phyloP scores from a whole-genome alignment of 2,888 invertebrate genomes.

The Loripinus fragilis region DNA sequence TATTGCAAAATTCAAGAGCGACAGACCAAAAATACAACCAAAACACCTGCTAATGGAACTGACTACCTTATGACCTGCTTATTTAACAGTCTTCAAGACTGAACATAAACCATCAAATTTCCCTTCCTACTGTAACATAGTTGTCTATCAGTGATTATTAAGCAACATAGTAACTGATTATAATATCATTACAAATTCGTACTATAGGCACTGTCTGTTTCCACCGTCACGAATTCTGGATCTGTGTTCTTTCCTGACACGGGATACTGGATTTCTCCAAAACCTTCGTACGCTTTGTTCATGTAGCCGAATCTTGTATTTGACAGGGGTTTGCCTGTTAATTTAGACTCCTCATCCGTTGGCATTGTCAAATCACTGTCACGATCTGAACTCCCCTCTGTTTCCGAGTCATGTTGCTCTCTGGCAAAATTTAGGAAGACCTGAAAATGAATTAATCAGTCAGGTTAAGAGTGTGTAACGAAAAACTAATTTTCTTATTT shows the following conservation, averaged over 20 bases:
- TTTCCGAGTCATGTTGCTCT: conserved; percentile 58
- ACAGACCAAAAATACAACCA: too few relatives aligned
- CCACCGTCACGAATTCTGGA: background rate
- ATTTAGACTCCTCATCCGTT: background rate
- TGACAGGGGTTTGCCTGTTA: background rate
- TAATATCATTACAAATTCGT: background rate
- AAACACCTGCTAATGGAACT: too few relatives aligned
- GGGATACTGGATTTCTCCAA: background rate
- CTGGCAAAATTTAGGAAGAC: conserved; percentile 78
- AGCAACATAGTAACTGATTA: too few relatives aligned
- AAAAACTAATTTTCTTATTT: too few relatives aligned
- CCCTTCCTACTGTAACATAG: too few relatives aligned
- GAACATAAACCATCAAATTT: too few relatives aligned
- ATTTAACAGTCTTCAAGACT: too few relatives aligned
- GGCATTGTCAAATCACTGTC: conserved; percentile 11
- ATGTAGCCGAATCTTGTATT: conserved; percentile 5
- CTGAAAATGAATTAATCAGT: conserved; percentile 62
- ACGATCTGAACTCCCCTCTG: conserved; percentile 56
- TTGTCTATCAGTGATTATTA: too few relatives aligned
- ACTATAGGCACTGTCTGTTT: background rate
- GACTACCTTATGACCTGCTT: too few relatives aligned
- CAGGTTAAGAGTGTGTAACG: too few relatives aligned
- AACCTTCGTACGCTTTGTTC: conserved; percentile 2
- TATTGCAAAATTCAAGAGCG: too few relatives aligned
- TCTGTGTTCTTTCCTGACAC: background rate